phyloP scores from a whole-genome alignment of 2,888 invertebrate species.

The Blera fallax region DNA sequence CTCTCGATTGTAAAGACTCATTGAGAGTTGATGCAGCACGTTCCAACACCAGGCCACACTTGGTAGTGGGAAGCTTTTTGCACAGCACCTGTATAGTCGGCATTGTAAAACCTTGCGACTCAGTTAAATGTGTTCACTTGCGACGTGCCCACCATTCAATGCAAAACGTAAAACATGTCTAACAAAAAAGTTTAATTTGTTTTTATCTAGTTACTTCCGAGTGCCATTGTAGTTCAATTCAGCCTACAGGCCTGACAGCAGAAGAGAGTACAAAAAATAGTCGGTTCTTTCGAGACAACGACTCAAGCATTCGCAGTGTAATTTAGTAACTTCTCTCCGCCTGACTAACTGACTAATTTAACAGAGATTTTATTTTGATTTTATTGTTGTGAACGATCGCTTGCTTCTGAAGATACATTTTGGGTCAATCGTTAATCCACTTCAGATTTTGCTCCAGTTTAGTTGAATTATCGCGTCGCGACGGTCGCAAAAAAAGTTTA shows the following conservation, averaged over 20 bases:
- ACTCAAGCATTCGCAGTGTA: constrained; percentile 7
- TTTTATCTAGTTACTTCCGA: constrained; percentile 58
- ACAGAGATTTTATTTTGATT: constrained; percentile 28
- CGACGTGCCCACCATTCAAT: constrained; percentile 32
- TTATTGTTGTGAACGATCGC: constrained; percentile 12
- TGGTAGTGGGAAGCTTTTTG: constrained; percentile 32
- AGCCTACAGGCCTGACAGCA: constrained; percentile 9
- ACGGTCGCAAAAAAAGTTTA: background rate
- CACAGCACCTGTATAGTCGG: constrained; percentile 19
- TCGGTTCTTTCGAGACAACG: constrained; percentile 13
- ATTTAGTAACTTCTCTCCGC: constrained; percentile 1
- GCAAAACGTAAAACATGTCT: constrained; percentile 11
- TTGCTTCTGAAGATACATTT: constrained; percentile 9
- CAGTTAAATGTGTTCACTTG: constrained; percentile 2
- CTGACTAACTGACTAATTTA: background rate
- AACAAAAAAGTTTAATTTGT: constrained; percentile 34
- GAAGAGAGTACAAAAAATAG: constrained; percentile 40
- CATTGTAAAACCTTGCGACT: constrained; percentile 40
- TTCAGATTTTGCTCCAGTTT: constrained; percentile 14
- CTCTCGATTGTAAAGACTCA: constrained; percentile 17
- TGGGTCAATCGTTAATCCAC: constrained; percentile 40
- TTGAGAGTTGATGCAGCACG: constrained; percentile 43
- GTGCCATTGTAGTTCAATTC: constrained; percentile 65
- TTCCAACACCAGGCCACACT: constrained; percentile 19
- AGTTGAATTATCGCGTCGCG: background rate